A percentile compares a stretch with the other conserved stretches of the same genome.
Conservation (phyloP, 92 coral and sea anemone genomes). For the Scolanthus callimorphus region DNA sequence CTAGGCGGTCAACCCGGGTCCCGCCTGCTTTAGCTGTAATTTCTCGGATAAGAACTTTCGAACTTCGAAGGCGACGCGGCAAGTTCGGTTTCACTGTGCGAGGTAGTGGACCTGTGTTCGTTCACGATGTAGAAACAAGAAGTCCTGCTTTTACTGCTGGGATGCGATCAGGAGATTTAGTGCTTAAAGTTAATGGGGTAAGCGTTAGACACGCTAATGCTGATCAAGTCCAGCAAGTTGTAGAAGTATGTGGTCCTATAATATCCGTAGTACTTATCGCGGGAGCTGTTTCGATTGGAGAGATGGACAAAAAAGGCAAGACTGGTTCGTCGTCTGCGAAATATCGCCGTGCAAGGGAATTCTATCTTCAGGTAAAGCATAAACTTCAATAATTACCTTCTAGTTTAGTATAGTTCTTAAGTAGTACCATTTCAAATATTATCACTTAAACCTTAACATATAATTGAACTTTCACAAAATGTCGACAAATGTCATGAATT, state of each 20-base stretch:
- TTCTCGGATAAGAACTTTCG: constrained; percentile 94
- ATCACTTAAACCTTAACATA: no score
- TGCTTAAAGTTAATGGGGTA: constrained; percentile 81
- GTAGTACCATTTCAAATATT: no score
- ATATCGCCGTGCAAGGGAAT: constrained; percentile 80
- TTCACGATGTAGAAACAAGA: constrained; percentile 68
- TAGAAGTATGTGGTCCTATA: constrained; percentile 83
- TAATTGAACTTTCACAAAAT: no score
- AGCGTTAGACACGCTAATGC: constrained; percentile 81
- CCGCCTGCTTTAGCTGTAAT: constrained; percentile 97
- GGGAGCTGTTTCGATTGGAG: constrained; percentile 82
- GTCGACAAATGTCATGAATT: no score
- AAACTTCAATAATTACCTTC: no score
- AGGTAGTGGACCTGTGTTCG: constrained; percentile 93
- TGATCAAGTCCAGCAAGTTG: constrained; percentile 71
- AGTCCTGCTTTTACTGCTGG: constrained; percentile 91
- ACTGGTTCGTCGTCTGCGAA: constrained; percentile 62
- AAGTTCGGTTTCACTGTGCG: constrained; percentile 90
- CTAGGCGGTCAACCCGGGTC: constrained; percentile 86
- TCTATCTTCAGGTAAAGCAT: constrained; percentile 77
- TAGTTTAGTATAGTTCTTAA: no score
- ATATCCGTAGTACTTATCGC: constrained; percentile 83
- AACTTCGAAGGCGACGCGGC: constrained; percentile 85
- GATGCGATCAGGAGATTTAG: constrained; percentile 82
- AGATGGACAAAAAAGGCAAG: constrained; percentile 56